Evolutionary conservation across 2,888 invertebrate species (phyloP).

Genomic region (Meiosimyza platycephala): DNA sequence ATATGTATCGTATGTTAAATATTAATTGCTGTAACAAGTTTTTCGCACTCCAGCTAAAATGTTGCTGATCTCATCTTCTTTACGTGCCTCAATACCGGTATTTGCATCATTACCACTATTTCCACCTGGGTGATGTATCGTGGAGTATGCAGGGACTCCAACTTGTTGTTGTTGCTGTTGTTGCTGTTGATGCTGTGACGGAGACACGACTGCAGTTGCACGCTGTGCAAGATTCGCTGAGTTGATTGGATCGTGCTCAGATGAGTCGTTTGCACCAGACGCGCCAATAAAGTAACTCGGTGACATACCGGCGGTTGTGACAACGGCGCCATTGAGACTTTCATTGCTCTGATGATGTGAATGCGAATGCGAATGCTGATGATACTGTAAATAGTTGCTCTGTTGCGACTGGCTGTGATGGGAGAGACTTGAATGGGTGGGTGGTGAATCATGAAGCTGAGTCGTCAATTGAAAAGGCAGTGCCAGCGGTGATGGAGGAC

Average conservation of each 20-base stretch:
- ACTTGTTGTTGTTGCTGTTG: slow-evolving; percentile 15
- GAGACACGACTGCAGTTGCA: slow-evolving; percentile 29
- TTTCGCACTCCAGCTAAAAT: slow-evolving; percentile 89
- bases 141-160: slow-evolving; percentile 26
- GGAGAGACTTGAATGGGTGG: slow-evolving; percentile 23
- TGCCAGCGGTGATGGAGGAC: slow-evolving; percentile 48
- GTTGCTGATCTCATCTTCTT: slow-evolving; percentile 89
- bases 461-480: slow-evolving; percentile 60
- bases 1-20: slow-evolving; percentile 11
- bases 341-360: slow-evolving; percentile 30
- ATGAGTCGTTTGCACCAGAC: slow-evolving; percentile 17
- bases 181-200: slow-evolving; percentile 62
- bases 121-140: slow-evolving; percentile 14
- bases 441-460: slow-evolving; percentile 60
- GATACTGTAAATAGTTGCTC: slow-evolving; percentile 33
- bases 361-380: slow-evolving; percentile 27
- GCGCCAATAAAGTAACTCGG: slow-evolving; percentile 22
- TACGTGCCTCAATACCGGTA: slow-evolving; percentile 69
- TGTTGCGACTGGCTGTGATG: slow-evolving; percentile 39
- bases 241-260: slow-evolving; percentile 13
- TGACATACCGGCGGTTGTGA: slow-evolving; percentile 16
- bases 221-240: slow-evolving; percentile 3
- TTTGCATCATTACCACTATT: slow-evolving; percentile 39
- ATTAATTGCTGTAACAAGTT: slow-evolving; percentile 83
- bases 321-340: slow-evolving; percentile 1